Percentiles rank a stretch among this genome's conserved stretches.
Conservation (phyloP, 2,888 invertebrate genomes). For the Aporophyla nigra region DNA sequence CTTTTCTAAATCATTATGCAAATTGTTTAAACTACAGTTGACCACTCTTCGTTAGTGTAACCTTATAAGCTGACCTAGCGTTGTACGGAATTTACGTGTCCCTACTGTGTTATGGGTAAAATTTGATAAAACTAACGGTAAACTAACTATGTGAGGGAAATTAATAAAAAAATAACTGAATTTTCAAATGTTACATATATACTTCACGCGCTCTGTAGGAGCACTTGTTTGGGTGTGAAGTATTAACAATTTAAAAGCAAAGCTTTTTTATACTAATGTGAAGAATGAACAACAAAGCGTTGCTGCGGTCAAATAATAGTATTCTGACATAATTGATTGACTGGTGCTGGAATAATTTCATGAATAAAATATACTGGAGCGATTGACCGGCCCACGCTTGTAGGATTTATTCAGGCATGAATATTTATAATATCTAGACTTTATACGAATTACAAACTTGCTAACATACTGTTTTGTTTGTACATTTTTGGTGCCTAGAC, state of each 20-base stretch:
- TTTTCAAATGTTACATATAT: not conserved
- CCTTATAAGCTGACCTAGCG: not conserved
- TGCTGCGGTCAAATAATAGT: not conserved
- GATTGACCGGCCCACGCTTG: conserved; percentile 39
- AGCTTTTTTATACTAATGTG: not conserved
- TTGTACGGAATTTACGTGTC: not conserved
- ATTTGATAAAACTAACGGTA: not conserved
- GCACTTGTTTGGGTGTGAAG: too few species aligned
- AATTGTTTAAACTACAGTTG: not conserved
- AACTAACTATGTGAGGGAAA: not conserved
- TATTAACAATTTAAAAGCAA: not conserved
- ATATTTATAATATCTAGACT: conserved; percentile 49
- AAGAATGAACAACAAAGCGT: conserved; percentile 21
- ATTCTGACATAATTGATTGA: conserved; percentile 48
- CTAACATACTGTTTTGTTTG: conserved; percentile 15
- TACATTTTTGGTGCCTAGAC: not conserved
- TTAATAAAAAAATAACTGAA: not conserved
- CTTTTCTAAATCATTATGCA: not conserved
- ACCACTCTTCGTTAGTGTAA: not conserved
- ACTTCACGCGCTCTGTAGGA: not conserved
- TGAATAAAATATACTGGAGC: conserved; percentile 51
- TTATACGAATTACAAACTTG: conserved; percentile 26
- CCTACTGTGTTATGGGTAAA: not conserved
- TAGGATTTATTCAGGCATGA: conserved; percentile 48
- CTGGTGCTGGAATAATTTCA: conserved; percentile 38